Conservation (phyloP, 2,888 invertebrate genomes). For the Melangyna quadrimaculata region DNA sequence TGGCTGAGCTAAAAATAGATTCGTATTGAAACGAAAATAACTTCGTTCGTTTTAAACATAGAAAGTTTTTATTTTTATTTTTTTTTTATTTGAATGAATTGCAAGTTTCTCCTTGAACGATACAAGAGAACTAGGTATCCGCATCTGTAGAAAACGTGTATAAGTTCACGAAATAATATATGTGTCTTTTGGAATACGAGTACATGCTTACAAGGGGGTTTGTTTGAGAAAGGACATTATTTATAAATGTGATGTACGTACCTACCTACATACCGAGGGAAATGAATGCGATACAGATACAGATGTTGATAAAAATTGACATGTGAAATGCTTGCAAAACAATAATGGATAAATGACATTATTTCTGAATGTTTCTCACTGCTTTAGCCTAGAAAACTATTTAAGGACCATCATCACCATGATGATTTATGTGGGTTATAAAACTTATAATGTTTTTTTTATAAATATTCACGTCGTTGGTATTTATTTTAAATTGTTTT, state of each 20-base stretch:
- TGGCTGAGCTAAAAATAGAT: conserved; percentile 71
- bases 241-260: conserved; percentile 6
- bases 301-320: conserved; percentile 59
- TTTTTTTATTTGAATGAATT: conserved; percentile 23
- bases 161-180: conserved; percentile 31
- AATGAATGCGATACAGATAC: conserved; percentile 29
- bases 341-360: conserved; percentile 25
- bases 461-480: neutral
- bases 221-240: conserved; percentile 26
- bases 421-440: neutral
- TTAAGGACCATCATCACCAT: neutral
- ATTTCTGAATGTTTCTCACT: conserved; percentile 1
- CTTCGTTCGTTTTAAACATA: conserved; percentile 66
- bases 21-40: conserved; percentile 67
- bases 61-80: conserved; percentile 23
- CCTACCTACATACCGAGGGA: neutral
- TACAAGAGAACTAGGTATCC: conserved; percentile 49
- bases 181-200: conserved; percentile 33
- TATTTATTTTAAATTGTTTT: neutral
- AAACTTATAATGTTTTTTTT: neutral
- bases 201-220: conserved; percentile 16
- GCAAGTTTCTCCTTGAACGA: conserved; percentile 66
- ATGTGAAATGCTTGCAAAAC: conserved; percentile 47
- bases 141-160: conserved; percentile 23
- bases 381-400: conserved; percentile 21